These are phyloP conservation scores for Mesoligia furuncula DNA, from an alignment of 2,888 invertebrate species.

Conservation along the genomic window DNA sequence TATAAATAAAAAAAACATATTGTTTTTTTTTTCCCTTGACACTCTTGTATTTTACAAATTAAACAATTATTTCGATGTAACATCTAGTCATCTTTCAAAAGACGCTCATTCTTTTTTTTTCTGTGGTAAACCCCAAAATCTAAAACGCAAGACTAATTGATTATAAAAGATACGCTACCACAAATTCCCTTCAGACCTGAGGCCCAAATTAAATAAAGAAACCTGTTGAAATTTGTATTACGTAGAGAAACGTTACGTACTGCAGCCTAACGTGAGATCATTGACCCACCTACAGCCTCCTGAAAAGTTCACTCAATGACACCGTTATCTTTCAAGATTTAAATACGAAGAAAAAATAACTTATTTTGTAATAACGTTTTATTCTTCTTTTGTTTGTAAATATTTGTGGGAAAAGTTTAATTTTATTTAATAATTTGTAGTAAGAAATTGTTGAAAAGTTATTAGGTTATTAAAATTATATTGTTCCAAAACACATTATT, in stretches of 20 bases:
- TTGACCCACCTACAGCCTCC: constrained; percentile 61
- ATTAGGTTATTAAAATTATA: background rate
- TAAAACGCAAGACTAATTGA: background rate
- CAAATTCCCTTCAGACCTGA: background rate
- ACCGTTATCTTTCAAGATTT: background rate
- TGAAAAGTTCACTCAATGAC: constrained; percentile 39
- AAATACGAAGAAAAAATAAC: background rate
- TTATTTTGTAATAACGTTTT: background rate
- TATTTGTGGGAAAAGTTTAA: background rate
- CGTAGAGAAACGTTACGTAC: constrained; percentile 37
- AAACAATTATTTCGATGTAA: background rate
- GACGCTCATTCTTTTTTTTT: background rate
- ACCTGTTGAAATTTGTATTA: constrained; percentile 47
- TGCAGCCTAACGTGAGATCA: constrained; percentile 50
- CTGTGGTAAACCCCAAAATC: background rate
- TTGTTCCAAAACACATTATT: background rate
- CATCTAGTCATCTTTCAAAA: background rate
- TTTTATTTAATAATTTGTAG: background rate
- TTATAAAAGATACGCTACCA: background rate
- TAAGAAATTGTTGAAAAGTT: background rate
- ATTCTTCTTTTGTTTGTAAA: too few species aligned
- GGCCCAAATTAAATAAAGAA: constrained; percentile 38
- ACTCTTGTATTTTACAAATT: too few species aligned
- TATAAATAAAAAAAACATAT: too few species aligned
- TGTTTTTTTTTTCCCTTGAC: too few species aligned